Evolutionary conservation across 2,113 vertebrate genomes (phyloP), one percentile per base, ranked within the genome.

Genomic region (Bubo scandiacus): DNA sequence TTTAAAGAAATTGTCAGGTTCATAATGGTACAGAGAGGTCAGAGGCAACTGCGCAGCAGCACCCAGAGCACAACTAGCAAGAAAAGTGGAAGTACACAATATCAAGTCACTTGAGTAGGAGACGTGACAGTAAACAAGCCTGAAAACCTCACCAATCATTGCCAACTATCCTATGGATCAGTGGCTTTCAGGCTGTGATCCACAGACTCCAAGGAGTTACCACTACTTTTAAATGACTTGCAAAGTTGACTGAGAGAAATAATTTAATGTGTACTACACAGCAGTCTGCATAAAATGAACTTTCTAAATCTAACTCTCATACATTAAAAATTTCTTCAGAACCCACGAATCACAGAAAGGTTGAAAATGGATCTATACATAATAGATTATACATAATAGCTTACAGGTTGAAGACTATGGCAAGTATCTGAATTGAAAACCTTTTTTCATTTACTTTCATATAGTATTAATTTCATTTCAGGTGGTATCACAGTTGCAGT

Each of bases 101-200:
- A 5, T 83, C 23, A 47, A 61, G 12, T 10, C 6, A 9, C 22
- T 32, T 68, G 34, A 47, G 15, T 11, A 73, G 12, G 30, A 80
- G 23, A 40, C 0, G 0, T 68, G 63, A 25, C 15, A 58, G 19
- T 27, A 91, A 65, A 26, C 2, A 5, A 83, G 6, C 6, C 78
- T 61, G 58, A 67, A 82, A 65, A n/a, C 29, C 9, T 75, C 66
- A 43, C 8, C 4, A 0, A 17, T 47, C 52, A 23, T 15, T 82
- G 66, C 7, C 43, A 72, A 3, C 17, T 65, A 3, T 71, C 43
- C 32, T 61, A 47, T 0, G 4, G 58, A 75, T 42, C n/a, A 68
- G 23, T 40, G 40, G 19, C 34, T 73, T 80, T 77, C 36, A 71
- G 17, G 15, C 38, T 27, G 10, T 36, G 58, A 80, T 32, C 21